These are phyloP conservation scores for Halesus radiatus DNA, from an alignment of 1,140 invertebrate genomes.

Conservation along the genomic window DNA sequence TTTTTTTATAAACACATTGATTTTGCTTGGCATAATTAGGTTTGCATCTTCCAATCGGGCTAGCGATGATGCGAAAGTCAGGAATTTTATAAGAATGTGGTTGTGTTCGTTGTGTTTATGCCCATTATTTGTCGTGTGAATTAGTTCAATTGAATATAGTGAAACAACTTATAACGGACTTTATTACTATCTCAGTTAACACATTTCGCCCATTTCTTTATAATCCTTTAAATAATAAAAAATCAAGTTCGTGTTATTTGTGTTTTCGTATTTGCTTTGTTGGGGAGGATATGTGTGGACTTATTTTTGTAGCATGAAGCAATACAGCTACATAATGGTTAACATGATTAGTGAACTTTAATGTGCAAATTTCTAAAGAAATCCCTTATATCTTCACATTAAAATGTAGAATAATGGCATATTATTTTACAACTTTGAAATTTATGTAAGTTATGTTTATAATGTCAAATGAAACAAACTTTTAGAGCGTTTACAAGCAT, in stretches of 20 bases:
- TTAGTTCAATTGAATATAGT: conserved; percentile 42
- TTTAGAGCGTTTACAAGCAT: no score
- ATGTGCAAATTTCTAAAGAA: neutral
- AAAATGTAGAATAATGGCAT: conserved; percentile 32
- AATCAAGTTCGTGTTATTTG: conserved; percentile 5
- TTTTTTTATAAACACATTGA: neutral
- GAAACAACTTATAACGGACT: conserved; percentile 43
- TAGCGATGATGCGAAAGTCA: conserved; percentile 49
- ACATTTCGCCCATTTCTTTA: neutral
- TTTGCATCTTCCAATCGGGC: neutral
- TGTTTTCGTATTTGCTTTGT: conserved; percentile 32
- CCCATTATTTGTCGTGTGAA: conserved; percentile 48
- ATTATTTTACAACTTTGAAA: neutral
- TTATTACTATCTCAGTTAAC: neutral
- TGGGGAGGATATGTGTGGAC: conserved; percentile 6
- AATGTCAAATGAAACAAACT: no score
- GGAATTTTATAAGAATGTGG: conserved; percentile 49
- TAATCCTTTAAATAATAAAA: conserved; percentile 1
- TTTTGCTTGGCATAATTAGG: conserved; percentile 1
- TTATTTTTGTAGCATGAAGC: conserved; percentile 12
- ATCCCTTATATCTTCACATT: neutral
- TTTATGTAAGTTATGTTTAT: neutral
- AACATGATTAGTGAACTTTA: conserved; percentile 14
- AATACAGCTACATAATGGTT: conserved; percentile 20
- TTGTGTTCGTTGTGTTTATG: conserved; percentile 35